These are phyloP conservation scores for Aphyosemion australe DNA, from an alignment of 2,113 vertebrate species.

Conservation along the genomic window DNA sequence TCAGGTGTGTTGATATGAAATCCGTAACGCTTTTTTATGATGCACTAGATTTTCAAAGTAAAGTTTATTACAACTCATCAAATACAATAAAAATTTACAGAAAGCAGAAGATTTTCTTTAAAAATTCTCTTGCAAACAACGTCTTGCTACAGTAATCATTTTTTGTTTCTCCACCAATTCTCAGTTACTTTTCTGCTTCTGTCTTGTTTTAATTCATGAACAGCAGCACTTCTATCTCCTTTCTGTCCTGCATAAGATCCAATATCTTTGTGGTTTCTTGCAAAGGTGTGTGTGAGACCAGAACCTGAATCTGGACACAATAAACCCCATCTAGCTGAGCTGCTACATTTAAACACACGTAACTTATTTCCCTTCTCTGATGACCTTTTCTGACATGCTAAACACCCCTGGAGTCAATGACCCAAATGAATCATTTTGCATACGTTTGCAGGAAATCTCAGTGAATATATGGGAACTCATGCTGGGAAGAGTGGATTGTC, in stretches of 20 bases:
- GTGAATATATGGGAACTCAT: conserved; percentile 83
- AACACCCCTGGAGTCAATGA: conserved; percentile 38
- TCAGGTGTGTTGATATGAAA: too few relatives aligned
- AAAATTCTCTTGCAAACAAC: too few relatives aligned
- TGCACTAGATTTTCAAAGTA: too few relatives aligned
- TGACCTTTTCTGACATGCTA: conserved; percentile 20
- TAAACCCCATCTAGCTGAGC: background rate
- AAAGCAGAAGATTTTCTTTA: too few relatives aligned
- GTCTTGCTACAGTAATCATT: too few relatives aligned
- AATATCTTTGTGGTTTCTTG: conserved; percentile 76
- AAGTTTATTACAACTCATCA: too few relatives aligned
- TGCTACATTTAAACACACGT: background rate
- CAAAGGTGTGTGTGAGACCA: conserved; percentile 58
- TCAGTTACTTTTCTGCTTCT: too few relatives aligned
- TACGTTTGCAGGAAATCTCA: conserved; percentile 84
- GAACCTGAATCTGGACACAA: conserved; percentile 26
- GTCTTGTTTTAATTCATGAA: background rate
- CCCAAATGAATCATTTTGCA: conserved; percentile 77
- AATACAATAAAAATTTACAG: too few relatives aligned
- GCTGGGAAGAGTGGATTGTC: conserved; percentile 80
- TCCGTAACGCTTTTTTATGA: too few relatives aligned
- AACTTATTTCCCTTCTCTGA: conserved; percentile 12
- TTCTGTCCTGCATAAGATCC: conserved; percentile 74
- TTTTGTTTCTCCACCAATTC: too few relatives aligned
- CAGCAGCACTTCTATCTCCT: conserved; percentile 12